These are phyloP conservation scores for Bolinopsis microptera DNA, from an alignment of 37 sponge, comb jelly and placozoan genomes.

Conservation along the genomic window DNA sequence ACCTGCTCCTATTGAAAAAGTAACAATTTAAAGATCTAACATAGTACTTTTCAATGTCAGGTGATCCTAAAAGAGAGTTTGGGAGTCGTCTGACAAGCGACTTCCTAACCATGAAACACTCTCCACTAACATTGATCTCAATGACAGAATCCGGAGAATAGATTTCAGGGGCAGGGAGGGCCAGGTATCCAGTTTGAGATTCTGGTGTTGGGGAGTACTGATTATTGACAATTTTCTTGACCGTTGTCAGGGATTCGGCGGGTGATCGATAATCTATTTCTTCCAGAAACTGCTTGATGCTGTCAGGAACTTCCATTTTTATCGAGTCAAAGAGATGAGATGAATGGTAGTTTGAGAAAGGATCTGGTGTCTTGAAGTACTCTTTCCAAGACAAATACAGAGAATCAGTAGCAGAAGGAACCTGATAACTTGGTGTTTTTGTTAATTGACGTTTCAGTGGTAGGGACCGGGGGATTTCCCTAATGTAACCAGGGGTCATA, in stretches of 20 bases:
- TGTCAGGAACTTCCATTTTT: not conserved
- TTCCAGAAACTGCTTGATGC: not conserved
- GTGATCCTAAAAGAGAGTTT: not conserved
- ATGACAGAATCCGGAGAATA: not conserved
- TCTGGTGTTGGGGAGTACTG: not conserved
- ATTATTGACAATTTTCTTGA: not conserved
- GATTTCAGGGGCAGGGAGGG: not conserved
- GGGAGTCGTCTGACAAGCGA: not conserved
- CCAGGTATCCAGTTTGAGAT: too few relatives aligned
- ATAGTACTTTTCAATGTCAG: not conserved
- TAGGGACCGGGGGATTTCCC: not conserved
- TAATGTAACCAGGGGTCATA: not conserved
- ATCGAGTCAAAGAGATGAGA: not conserved
- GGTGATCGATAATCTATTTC: not conserved
- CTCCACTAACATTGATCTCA: not conserved
- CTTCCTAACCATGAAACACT: not conserved
- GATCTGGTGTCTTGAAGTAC: not conserved
- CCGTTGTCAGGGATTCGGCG: not conserved
- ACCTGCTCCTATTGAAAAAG: slow-evolving; percentile 10
- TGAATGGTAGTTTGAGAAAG: not conserved
- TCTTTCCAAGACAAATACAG: not conserved
- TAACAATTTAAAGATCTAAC: not conserved
- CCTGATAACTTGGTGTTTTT: not conserved
- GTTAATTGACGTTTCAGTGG: not conserved
- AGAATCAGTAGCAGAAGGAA: not conserved